Base-by-base conservation (phyloP, 1,140 invertebrate species). In the Sycobia sp. region DNA sequence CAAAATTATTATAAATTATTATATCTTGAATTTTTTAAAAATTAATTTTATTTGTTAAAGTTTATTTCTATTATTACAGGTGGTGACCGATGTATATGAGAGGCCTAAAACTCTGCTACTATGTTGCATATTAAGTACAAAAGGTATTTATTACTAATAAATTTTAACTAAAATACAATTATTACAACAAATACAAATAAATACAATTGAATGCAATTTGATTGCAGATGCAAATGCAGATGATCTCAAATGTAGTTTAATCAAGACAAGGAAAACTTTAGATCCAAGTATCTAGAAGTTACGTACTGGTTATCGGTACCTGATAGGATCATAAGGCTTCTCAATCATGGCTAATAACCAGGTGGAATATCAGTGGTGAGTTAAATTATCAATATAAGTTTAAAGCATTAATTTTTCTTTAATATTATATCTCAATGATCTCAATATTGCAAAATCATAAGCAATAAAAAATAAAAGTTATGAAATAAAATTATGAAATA, bases 291-390 rank as follows among this genome's bases (percentile, higher is more conserved):
- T 71, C 70, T 82, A 80, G 73, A 82, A 81, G 79, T 70, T 71
- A 69, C 53, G 67, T 70, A 72, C 73, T 76, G 74, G 71, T 73
- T 79, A 78, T 70, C 72, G 70, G 64, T 70, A 69, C 38, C 70
- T 74, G 73, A 70, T 71, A 68, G 69, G 75, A 73, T 76, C 78
- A 78, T 58, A 69, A 64, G 69, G 71, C 74, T 72, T 71, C 66
- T 73, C 72, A 76, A 81, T 73, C 59, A 82, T 82, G 80, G 80
- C 80, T 75, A 82, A 75, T 71, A 82, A 79, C 74, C 80, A 80
- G 77, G 79, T 79, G 65, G 82, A 82, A 68, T 83, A 83, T 67
- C 82, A 83, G 73, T 83, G 82, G 82, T 82, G 55, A 73, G 78
- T 74, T 43, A 32, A 14, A 49, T 39, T 10, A 53, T 59, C n/a